A percentile compares a stretch with the other conserved stretches of the same genome.
Evolutionary conservation across 2,888 invertebrate species (phyloP).

Genomic region (Gisinianus flammeolus): DNA sequence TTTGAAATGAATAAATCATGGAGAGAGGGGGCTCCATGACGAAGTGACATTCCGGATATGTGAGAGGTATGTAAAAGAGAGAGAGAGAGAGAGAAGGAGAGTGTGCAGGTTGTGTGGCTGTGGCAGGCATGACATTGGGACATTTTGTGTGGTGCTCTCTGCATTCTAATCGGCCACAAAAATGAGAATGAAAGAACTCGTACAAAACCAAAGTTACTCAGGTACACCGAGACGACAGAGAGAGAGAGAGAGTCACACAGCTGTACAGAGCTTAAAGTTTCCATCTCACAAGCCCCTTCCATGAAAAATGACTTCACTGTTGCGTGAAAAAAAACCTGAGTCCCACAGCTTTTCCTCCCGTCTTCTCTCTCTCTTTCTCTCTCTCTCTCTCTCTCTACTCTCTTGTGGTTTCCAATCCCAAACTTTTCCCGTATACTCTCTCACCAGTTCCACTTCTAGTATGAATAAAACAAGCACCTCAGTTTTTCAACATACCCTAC

Average conservation of each 20-base stretch:
- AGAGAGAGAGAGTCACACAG: too few relatives aligned
- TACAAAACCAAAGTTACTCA: neutral
- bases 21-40: neutral
- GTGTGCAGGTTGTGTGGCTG: neutral
- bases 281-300: too few relatives aligned
- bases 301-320: conserved; percentile 6
- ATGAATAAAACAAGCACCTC: neutral
- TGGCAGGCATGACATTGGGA: neutral
- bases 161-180: neutral
- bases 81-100: neutral
- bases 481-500: neutral
- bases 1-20: neutral
- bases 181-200: neutral
- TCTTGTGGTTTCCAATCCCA: neutral
- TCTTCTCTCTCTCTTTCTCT: too few relatives aligned
- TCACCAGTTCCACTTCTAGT: neutral
- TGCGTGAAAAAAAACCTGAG: conserved; percentile 1
- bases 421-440: neutral
- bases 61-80: neutral
- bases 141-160: neutral
- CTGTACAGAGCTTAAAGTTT: neutral
- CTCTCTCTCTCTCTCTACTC: neutral
- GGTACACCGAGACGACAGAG: neutral
- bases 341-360: too few relatives aligned
- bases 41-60: neutral